Conservation (phyloP, 2,113 vertebrate genomes). For the Xenus cinereus region DNA sequence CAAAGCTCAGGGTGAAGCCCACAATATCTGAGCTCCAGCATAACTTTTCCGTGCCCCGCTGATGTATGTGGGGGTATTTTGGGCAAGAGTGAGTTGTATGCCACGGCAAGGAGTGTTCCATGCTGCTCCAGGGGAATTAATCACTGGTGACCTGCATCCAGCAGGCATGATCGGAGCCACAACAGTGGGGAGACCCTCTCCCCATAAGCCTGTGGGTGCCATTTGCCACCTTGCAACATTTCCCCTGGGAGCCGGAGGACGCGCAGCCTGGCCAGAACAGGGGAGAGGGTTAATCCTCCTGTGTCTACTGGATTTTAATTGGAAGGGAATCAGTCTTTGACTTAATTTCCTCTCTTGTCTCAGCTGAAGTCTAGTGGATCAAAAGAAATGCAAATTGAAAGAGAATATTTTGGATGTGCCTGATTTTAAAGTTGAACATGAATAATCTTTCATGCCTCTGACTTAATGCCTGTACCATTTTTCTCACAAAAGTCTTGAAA, state of each 20-base stretch:
- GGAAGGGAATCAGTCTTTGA: not conserved
- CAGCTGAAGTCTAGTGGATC: slow-evolving; percentile 12
- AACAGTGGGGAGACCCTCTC: accelerated
- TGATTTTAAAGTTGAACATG: slow-evolving; percentile 7
- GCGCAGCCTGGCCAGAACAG: not conserved
- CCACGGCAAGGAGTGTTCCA: not conserved
- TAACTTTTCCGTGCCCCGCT: not conserved
- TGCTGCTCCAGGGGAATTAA: not conserved
- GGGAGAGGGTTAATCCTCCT: not conserved
- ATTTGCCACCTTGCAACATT: accelerated
- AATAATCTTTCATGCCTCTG: not conserved
- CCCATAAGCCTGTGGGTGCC: accelerated
- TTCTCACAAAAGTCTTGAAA: slow-evolving; percentile 13
- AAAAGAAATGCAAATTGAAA: slow-evolving; percentile 40
- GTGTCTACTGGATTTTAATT: slow-evolving; percentile 22
- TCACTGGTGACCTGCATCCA: not conserved
- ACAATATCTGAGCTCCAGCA: not conserved
- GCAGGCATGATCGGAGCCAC: not conserved
- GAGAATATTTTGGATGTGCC: slow-evolving; percentile 14
- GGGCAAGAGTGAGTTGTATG: not conserved
- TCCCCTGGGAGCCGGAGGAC: not conserved
- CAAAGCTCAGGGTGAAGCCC: not conserved
- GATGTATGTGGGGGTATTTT: not conserved
- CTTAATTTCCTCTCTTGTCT: slow-evolving; percentile 36
- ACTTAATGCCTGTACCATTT: slow-evolving; percentile 5